These are phyloP conservation scores for Conchocele bisecta DNA, from an alignment of 2,888 invertebrate species.

Conservation along the genomic window DNA sequence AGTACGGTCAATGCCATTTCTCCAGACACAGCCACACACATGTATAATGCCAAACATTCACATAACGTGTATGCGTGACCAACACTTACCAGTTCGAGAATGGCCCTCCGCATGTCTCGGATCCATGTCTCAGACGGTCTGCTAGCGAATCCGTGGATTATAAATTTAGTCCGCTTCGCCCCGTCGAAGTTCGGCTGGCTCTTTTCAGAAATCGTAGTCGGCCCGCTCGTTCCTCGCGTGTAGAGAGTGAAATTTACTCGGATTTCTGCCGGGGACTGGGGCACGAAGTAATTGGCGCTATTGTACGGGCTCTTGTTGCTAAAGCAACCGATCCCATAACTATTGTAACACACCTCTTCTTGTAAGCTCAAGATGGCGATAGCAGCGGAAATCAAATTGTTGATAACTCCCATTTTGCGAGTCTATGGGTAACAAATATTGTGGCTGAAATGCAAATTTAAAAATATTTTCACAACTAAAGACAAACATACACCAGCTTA, in stretches of 20 bases:
- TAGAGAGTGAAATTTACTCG: constrained; percentile 45
- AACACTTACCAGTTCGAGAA: constrained; percentile 95
- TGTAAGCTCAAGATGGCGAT: too few relatives aligned
- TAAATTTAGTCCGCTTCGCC: constrained; percentile 91
- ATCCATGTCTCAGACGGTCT: constrained; percentile 94
- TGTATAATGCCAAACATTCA: too few relatives aligned
- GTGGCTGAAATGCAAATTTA: too few relatives aligned
- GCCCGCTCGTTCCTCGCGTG: constrained; percentile 38
- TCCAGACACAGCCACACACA: too few relatives aligned
- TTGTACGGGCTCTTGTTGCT: constrained; percentile 51
- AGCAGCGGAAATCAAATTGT: too few relatives aligned
- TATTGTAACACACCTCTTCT: constrained; percentile 48
- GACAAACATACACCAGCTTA: too few relatives aligned
- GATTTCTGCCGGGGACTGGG: constrained; percentile 55
- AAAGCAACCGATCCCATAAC: constrained; percentile 58
- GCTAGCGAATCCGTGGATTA: constrained; percentile 96
- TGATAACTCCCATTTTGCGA: too few relatives aligned
- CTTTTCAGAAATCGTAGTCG: constrained; percentile 89
- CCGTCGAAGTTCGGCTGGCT: constrained; percentile 90
- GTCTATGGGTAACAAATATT: too few relatives aligned
- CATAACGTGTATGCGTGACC: too few relatives aligned
- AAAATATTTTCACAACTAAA: too few relatives aligned
- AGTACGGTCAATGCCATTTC: too few relatives aligned
- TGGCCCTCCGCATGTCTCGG: constrained; percentile 94
- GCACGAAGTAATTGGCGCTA: constrained; percentile 56